These are phyloP conservation scores for Diarsia dahlii DNA, from an alignment of 2,888 invertebrate genomes.

Conservation along the genomic window DNA sequence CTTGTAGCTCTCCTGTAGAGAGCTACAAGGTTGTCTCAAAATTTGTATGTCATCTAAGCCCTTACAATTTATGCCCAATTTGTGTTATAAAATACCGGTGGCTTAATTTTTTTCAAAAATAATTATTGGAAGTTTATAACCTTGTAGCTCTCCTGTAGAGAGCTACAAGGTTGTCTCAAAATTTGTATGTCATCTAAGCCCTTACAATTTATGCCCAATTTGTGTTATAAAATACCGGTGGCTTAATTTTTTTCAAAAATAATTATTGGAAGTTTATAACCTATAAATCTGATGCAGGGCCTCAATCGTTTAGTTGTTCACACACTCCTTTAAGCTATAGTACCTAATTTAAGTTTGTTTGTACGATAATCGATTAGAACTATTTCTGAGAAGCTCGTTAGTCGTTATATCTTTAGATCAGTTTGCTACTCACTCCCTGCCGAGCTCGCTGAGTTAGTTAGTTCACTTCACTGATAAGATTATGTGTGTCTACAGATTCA, in stretches of 20 bases:
- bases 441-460: background rate
- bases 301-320: too few species aligned
- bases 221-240: background rate
- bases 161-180: background rate
- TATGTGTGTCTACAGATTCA: conserved; percentile 1
- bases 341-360: background rate
- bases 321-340: background rate
- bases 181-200: background rate
- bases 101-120: background rate
- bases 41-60: background rate
- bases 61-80: background rate
- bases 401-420: conserved; percentile 8
- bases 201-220: background rate
- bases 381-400: background rate
- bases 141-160: too few species aligned
- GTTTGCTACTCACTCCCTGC: background rate
- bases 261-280: background rate
- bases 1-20: too few species aligned
- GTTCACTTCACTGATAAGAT: background rate
- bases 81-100: background rate
- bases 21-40: background rate
- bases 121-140: background rate
- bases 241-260: background rate
- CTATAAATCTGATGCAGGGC: too few species aligned
- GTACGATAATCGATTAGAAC: background rate